Conservation (phyloP, 2,888 invertebrate species). For the Cephus sareptanus region DNA sequence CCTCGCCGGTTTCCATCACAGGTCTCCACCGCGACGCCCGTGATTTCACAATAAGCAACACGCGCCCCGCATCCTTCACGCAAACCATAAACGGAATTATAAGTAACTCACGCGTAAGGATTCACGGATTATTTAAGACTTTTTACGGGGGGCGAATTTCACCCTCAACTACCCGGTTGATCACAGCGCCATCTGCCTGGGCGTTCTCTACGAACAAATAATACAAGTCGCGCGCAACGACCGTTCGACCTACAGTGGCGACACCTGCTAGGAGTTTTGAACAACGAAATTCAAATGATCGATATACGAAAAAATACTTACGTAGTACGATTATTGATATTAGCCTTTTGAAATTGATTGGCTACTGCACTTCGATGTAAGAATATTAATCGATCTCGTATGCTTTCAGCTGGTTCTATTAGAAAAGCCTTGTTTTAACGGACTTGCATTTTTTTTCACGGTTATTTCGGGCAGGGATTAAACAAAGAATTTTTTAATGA, state of each 20-base stretch:
- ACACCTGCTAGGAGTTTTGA: not conserved
- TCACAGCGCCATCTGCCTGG: not conserved
- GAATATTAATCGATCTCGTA: not conserved
- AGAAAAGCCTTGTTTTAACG: not conserved
- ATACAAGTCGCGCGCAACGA: not conserved
- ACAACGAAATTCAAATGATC: not conserved
- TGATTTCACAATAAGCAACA: not conserved
- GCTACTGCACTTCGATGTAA: not conserved
- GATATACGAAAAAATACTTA: not conserved
- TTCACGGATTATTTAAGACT: not conserved
- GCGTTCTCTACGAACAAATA: not conserved
- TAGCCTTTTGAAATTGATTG: not conserved
- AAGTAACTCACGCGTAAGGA: not conserved
- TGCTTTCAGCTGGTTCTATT: not conserved
- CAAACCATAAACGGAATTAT: not conserved
- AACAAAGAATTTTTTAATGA: not conserved
- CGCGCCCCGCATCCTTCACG: not conserved
- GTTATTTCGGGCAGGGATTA: not conserved
- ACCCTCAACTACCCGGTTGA: not conserved
- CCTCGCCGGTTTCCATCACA: constrained; percentile 3
- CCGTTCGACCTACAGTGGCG: not conserved
- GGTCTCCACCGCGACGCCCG: not conserved
- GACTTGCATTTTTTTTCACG: not conserved
- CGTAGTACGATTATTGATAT: not conserved
- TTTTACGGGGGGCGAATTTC: not conserved